Conservation (phyloP, 2,797 vertebrate species). For the Pangasius macronema region DNA sequence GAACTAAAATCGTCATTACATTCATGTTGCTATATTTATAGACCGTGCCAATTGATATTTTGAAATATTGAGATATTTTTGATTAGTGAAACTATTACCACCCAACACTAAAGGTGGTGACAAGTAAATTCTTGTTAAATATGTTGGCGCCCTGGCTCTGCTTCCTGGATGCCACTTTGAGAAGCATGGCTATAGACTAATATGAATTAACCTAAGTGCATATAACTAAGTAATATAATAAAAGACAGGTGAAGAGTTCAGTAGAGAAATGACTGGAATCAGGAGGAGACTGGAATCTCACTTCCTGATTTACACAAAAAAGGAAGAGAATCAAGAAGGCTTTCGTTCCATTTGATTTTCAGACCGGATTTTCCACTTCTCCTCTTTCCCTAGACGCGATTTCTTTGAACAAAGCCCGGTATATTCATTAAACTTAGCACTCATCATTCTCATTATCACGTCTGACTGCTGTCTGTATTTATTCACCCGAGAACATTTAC, state of each 20-base stretch:
- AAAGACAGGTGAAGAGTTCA: neutral
- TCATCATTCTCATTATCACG: constrained; percentile 54
- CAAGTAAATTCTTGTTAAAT: constrained; percentile 21
- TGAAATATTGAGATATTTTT: too few species aligned
- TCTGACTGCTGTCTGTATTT: constrained; percentile 63
- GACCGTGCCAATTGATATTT: too few species aligned
- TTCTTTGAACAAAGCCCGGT: constrained; percentile 24
- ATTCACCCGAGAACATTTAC: constrained; percentile 54
- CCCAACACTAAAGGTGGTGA: too few species aligned
- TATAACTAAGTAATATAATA: neutral
- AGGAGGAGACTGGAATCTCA: neutral
- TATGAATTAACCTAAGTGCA: neutral
- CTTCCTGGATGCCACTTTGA: neutral
- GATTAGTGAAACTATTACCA: too few species aligned
- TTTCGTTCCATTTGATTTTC: constrained; percentile 41
- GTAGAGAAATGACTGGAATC: neutral
- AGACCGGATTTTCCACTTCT: constrained; percentile 22
- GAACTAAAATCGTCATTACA: neutral
- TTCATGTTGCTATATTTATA: neutral
- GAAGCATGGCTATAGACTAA: neutral
- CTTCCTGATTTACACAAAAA: constrained; percentile 15
- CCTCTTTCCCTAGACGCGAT: constrained; percentile 36
- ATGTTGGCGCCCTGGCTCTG: neutral
- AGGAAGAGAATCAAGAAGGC: constrained; percentile 33
- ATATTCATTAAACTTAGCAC: constrained; percentile 31